Evolutionary conservation across 2,113 vertebrate species (phyloP).

Genomic region (Paratilapia polleni): DNA sequence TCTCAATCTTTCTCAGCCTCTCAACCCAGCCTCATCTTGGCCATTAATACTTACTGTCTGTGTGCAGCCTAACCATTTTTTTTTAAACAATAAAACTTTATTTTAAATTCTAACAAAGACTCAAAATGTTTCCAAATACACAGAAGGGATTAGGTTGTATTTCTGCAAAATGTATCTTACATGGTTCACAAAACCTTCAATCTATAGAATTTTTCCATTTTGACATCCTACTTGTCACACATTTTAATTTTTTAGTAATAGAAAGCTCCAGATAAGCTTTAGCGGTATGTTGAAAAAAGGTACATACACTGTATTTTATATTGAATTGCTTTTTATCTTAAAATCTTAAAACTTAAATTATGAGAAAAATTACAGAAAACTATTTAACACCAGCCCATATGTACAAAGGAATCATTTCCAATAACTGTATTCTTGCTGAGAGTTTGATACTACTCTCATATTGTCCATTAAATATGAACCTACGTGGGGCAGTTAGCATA

Average conservation of each 20-base stretch:
- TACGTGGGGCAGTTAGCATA: no score
- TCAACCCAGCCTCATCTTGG: background rate
- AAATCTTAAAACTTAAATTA: no score
- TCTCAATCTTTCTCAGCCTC: background rate
- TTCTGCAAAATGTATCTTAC: background rate
- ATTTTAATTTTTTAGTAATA: background rate
- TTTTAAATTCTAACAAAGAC: constrained; percentile 7
- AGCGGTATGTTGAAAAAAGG: background rate
- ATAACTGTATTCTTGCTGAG: no score
- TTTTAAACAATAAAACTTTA: fast-evolving
- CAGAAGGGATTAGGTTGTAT: background rate
- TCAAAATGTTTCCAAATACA: background rate
- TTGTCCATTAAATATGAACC: no score
- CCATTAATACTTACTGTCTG: background rate
- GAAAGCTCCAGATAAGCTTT: background rate
- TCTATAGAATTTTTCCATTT: background rate
- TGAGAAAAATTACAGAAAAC: no score
- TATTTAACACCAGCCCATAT: no score
- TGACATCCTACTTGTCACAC: background rate
- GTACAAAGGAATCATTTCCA: no score
- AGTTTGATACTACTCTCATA: no score
- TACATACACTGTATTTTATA: no score
- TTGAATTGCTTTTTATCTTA: no score
- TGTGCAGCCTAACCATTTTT: background rate
- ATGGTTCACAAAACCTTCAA: background rate